These are phyloP conservation scores for Todiramphus chloris DNA, from an alignment of 2,113 vertebrate species.

Conservation along the genomic window DNA sequence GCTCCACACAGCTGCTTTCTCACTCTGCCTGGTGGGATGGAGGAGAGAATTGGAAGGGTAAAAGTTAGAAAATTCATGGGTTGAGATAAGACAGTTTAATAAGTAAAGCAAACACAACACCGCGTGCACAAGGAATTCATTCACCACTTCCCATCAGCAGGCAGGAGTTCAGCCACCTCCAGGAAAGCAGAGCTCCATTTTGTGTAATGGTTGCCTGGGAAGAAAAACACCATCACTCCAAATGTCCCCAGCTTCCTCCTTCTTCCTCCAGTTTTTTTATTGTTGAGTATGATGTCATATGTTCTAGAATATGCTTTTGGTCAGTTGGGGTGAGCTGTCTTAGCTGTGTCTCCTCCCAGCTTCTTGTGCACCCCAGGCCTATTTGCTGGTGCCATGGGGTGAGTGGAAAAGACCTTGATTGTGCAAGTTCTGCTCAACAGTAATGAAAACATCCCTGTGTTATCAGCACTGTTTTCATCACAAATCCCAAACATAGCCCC, in stretches of 20 bases:
- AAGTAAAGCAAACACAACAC: not conserved
- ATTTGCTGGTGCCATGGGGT: not conserved
- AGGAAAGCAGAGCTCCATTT: not conserved
- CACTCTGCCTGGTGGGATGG: not conserved
- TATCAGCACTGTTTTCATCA: not conserved
- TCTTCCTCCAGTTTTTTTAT: not conserved
- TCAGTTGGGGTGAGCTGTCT: not conserved
- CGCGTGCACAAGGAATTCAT: not conserved
- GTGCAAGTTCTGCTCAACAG: not conserved
- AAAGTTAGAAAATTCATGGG: not conserved
- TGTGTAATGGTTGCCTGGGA: fast-evolving
- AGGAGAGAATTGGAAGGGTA: not conserved
- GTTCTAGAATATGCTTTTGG: not conserved
- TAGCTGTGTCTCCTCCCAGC: not conserved
- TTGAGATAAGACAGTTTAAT: not conserved
- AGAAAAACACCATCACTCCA: fast-evolving
- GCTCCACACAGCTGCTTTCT: not conserved
- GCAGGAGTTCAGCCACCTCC: not conserved
- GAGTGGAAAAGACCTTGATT: not conserved
- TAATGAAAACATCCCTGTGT: not conserved
- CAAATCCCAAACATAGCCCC: not conserved
- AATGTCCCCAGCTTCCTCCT: not conserved
- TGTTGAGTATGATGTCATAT: not conserved
- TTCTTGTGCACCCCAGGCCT: not conserved
- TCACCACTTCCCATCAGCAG: not conserved